Conservation (phyloP, 2,797 vertebrate genomes). For the Etheostoma perlongum region DNA sequence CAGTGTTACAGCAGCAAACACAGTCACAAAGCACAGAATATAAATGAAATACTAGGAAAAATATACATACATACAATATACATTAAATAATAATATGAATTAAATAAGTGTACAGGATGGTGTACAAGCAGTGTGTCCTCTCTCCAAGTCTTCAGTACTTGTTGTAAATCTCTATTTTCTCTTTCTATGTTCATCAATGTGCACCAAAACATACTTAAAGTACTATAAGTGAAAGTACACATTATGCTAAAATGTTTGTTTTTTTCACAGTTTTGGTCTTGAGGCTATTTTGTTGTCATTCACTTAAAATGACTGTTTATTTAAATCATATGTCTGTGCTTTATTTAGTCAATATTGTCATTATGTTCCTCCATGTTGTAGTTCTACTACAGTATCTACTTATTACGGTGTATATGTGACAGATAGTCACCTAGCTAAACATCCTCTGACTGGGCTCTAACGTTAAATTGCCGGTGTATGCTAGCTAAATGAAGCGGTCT, state of each 20-base stretch:
- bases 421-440: neutral
- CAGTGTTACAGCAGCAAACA: no score
- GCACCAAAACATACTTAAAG: neutral
- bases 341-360: neutral
- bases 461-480: conserved; percentile 57
- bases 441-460: conserved; percentile 13
- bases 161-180: neutral
- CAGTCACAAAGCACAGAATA: no score
- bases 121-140: neutral
- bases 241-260: no score
- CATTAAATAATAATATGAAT: no score
- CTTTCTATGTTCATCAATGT: neutral
- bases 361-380: no score
- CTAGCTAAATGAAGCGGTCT: conserved; percentile 43
- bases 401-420: neutral
- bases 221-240: no score
- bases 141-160: neutral
- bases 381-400: neutral
- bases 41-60: no score
- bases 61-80: no score
- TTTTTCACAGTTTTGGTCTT: no score
- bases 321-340: neutral
- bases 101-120: no score
- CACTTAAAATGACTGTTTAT: no score
- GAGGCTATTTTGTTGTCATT: neutral